Evolutionary conservation across 1,140 invertebrate species (phyloP).

Genomic region (Zophobas atratus): DNA sequence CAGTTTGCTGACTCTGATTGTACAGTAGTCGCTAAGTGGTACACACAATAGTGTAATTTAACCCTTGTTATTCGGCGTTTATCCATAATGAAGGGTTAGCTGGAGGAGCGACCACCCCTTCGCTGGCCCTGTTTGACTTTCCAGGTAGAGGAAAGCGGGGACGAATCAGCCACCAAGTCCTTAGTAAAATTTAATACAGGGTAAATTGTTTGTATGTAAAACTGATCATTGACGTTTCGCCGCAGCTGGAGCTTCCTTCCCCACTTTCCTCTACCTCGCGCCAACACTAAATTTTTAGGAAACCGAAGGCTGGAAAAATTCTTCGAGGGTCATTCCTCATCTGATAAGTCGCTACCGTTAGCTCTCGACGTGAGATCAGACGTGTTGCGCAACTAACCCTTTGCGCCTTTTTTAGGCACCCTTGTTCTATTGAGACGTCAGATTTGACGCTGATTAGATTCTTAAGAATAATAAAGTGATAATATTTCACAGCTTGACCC

Average conservation of each 20-base stretch:
- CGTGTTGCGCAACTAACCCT: constrained; percentile 51
- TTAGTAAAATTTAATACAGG: neutral
- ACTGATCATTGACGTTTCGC: no score
- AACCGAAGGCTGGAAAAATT: neutral
- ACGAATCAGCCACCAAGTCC: neutral
- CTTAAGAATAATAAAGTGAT: constrained; percentile 62
- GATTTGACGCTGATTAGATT: constrained; percentile 61
- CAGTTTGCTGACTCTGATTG: constrained; percentile 48
- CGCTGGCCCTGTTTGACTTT: constrained; percentile 6
- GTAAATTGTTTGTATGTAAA: no score
- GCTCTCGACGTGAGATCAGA: constrained; percentile 48
- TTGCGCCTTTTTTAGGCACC: constrained; percentile 57
- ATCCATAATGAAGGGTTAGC: constrained; percentile 57
- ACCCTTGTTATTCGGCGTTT: constrained; percentile 60
- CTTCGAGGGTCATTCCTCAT: constrained; percentile 4
- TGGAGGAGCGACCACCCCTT: constrained; percentile 38
- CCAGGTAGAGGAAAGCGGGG: neutral
- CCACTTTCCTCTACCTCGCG: no score
- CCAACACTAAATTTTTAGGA: constrained; percentile 1
- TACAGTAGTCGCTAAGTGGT: constrained; percentile 51
- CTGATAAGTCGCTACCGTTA: constrained; percentile 60
- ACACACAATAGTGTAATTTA: constrained; percentile 60
- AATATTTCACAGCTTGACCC: constrained; percentile 62
- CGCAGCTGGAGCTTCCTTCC: no score
- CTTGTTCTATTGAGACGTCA: constrained; percentile 58